These are phyloP conservation scores for Elysia crispata DNA, from an alignment of 2,888 invertebrate species.

Conservation along the genomic window DNA sequence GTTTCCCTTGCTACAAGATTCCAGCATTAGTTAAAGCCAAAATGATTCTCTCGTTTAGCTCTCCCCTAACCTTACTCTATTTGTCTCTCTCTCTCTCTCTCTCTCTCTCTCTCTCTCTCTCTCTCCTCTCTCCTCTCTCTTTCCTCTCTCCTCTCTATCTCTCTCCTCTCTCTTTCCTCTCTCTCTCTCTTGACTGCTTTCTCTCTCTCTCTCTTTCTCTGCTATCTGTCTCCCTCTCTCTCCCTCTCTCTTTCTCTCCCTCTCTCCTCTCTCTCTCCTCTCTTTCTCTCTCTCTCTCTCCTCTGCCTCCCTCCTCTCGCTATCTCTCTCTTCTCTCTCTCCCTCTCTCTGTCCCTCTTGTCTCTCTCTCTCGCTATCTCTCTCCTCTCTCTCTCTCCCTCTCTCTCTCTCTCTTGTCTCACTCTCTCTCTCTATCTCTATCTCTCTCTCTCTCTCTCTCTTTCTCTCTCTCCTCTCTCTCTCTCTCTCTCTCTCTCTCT, in stretches of 20 bases:
- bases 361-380: slow-evolving; percentile 19
- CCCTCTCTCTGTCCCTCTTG: not conserved
- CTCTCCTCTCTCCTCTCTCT: not conserved
- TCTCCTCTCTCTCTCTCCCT: no score
- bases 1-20: no score
- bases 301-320: no score
- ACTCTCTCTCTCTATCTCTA: no score
- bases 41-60: slow-evolving; percentile 5
- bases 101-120: slow-evolving; percentile 31
- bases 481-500: no score
- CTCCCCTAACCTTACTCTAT: slow-evolving; percentile 24
- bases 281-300: not conserved
- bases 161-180: not conserved
- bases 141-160: not conserved
- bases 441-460: no score
- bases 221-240: slow-evolving; percentile 16
- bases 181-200: not conserved
- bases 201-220: not conserved
- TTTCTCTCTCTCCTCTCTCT: no score
- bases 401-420: no score
- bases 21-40: no score
- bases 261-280: no score
- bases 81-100: slow-evolving; percentile 20
- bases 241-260: not conserved
- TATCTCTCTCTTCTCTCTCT: no score